Conservation (phyloP, 2,797 vertebrate genomes). For the Passerculus sandwichensis region DNA sequence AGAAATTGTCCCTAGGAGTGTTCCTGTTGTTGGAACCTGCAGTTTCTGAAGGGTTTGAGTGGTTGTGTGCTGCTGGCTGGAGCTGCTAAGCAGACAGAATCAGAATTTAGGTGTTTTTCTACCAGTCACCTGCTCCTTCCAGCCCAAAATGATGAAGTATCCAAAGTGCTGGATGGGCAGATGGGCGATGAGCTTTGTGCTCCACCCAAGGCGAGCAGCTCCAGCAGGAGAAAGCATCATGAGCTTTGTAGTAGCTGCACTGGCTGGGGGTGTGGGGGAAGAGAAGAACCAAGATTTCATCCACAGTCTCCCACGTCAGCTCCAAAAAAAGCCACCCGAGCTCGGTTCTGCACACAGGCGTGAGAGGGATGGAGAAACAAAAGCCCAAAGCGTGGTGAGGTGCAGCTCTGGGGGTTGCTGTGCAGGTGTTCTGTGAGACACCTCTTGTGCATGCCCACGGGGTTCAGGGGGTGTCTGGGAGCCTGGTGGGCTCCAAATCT, state of each 20-base stretch:
- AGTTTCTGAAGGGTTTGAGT: background rate
- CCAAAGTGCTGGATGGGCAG: accelerated
- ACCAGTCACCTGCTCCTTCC: background rate
- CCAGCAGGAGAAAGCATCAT: background rate
- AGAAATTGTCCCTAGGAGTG: background rate
- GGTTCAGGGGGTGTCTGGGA: background rate
- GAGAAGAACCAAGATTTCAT: background rate
- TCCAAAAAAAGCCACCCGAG: background rate
- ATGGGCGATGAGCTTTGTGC: background rate
- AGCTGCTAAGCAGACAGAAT: background rate
- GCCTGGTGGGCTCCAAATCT: background rate
- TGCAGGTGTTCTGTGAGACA: background rate
- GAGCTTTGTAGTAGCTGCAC: background rate
- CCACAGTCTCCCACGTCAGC: background rate
- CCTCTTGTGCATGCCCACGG: background rate
- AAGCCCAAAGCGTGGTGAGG: background rate
- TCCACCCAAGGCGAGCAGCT: accelerated
- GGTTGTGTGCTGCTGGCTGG: background rate
- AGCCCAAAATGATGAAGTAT: background rate
- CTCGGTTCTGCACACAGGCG: background rate
- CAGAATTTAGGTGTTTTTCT: background rate
- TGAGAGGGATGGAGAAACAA: background rate
- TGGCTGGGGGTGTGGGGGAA: background rate
- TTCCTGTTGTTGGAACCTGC: background rate
- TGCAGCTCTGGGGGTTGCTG: background rate